A percentile compares a stretch with the other conserved stretches of the same genome.
Evolutionary conservation across 1,140 invertebrate genomes (phyloP).

Genomic region (Trichoplusia ni): DNA sequence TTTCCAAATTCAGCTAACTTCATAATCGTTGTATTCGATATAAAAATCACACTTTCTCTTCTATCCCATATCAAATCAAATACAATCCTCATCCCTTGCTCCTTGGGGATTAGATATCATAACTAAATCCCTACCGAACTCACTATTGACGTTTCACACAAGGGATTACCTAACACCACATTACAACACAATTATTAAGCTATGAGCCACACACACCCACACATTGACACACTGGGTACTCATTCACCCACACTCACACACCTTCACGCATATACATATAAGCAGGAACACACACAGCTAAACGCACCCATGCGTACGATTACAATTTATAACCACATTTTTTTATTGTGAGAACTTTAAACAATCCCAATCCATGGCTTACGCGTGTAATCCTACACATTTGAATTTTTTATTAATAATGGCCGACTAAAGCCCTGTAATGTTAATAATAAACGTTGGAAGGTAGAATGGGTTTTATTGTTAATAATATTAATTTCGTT

Average conservation of each 20-base stretch:
- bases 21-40: no score
- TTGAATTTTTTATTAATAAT: conserved; percentile 35
- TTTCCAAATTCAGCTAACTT: no score
- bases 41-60: no score
- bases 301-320: neutral
- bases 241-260: neutral
- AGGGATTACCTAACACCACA: conserved; percentile 27
- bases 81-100: neutral
- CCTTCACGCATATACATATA: neutral
- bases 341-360: conserved; percentile 36
- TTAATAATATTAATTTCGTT: conserved; percentile 31
- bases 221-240: neutral
- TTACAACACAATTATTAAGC: conserved; percentile 30
- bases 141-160: conserved; percentile 34
- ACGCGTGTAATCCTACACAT: conserved; percentile 29
- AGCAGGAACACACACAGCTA: neutral
- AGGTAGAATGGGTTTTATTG: conserved; percentile 23
- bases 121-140: conserved; percentile 17
- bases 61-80: neutral
- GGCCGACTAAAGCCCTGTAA: conserved; percentile 13
- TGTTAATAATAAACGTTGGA: conserved; percentile 20
- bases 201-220: conserved; percentile 10
- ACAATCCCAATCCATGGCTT: conserved; percentile 28
- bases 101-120: conserved; percentile 19
- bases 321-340: conserved; percentile 20